Conservation (phyloP, 2,888 invertebrate genomes). For the Isoperla grammatica region DNA sequence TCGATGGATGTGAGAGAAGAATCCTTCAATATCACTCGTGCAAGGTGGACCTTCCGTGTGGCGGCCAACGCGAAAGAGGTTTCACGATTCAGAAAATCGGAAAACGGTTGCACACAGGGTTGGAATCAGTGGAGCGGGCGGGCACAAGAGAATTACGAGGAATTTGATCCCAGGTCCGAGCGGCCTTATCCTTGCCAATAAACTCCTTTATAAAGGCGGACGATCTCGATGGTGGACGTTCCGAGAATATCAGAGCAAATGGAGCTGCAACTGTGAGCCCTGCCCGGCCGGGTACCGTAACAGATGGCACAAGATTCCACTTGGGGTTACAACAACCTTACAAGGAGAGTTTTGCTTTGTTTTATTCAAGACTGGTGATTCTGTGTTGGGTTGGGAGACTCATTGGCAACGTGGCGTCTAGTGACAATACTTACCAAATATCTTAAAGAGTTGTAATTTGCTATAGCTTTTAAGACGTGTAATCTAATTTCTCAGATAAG, state of each 20-base stretch:
- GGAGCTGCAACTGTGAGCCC: conserved; percentile 12
- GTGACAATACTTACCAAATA: too few relatives aligned
- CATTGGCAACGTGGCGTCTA: neutral
- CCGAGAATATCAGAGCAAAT: conserved; percentile 14
- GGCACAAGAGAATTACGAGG: neutral
- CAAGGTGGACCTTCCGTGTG: conserved; percentile 11
- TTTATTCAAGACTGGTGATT: neutral
- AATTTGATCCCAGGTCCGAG: conserved; percentile 3
- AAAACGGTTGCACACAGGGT: neutral
- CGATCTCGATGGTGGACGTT: neutral
- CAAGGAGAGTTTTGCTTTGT: neutral
- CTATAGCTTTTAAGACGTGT: too few relatives aligned
- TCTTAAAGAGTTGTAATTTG: too few relatives aligned
- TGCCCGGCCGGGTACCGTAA: neutral
- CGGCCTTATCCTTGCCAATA: conserved; percentile 13
- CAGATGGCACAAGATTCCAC: neutral
- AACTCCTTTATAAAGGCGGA: neutral
- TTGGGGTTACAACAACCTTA: neutral
- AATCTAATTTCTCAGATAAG: too few relatives aligned
- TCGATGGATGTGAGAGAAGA: conserved; percentile 11
- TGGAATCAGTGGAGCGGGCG: neutral
- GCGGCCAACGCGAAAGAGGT: neutral
- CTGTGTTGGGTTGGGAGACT: neutral
- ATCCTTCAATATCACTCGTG: conserved; percentile 14
- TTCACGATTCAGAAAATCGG: conserved; percentile 3